Conservation (phyloP, 2,797 vertebrate species). For the Echeneis naucrates region DNA sequence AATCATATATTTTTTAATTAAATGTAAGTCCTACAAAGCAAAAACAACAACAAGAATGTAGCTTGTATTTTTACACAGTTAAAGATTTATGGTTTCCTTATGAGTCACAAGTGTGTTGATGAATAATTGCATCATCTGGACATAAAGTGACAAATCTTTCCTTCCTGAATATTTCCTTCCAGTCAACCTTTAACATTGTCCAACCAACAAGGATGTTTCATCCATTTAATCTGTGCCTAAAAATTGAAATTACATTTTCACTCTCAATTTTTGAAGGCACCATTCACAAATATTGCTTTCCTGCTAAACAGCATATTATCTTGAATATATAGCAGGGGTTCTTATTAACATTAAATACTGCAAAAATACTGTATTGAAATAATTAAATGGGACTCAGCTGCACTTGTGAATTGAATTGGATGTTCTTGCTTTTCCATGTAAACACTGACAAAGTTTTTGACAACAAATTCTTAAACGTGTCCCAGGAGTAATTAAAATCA, state of each 20-base stretch:
- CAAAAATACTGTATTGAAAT: not conserved
- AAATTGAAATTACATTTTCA: not conserved
- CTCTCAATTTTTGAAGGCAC: not conserved
- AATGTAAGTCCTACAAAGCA: too few relatives aligned
- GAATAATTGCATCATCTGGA: not conserved
- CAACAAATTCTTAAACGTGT: not conserved
- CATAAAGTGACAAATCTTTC: not conserved
- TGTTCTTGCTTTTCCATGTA: not conserved
- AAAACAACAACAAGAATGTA: not conserved
- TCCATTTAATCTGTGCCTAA: not conserved
- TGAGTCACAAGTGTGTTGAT: not conserved
- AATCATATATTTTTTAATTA: conserved; percentile 20
- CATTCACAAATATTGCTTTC: not conserved
- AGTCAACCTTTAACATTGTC: too few relatives aligned
- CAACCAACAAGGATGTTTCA: too few relatives aligned
- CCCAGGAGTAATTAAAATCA: not conserved
- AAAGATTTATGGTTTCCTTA: not conserved
- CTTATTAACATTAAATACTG: not conserved
- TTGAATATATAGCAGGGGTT: not conserved
- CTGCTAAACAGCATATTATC: not conserved
- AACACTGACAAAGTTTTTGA: not conserved
- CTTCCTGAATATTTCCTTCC: too few relatives aligned
- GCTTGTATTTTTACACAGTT: conserved; percentile 3
- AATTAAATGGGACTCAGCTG: not conserved
- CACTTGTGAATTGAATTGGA: not conserved